These are phyloP conservation scores for Hetaerina americana DNA, from an alignment of 1,140 invertebrate genomes.

Conservation along the genomic window DNA sequence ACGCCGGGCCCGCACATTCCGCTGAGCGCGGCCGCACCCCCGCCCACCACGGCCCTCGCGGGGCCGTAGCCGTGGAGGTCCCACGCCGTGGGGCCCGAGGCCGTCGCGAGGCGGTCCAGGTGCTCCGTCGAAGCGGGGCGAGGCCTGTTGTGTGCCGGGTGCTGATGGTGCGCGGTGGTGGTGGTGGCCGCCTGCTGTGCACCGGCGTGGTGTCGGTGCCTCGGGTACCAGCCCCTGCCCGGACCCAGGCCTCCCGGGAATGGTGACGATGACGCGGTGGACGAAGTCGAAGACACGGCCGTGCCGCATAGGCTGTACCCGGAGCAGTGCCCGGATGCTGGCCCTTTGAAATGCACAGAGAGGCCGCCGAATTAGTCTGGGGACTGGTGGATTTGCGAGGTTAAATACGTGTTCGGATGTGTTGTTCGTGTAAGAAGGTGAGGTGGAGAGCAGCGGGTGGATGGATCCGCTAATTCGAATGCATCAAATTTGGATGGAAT, in stretches of 20 bases:
- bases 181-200: slow-evolving; percentile 19
- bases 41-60: slow-evolving; percentile 10
- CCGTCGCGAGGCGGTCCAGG: slow-evolving; percentile 50
- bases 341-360: neutral
- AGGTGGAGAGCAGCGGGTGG: slow-evolving; percentile 8
- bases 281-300: neutral
- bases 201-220: slow-evolving; percentile 43
- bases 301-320: neutral
- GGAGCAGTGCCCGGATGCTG: neutral
- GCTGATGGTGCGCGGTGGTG: neutral
- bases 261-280: slow-evolving; percentile 41
- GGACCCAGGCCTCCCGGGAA: slow-evolving; percentile 73
- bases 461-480: slow-evolving; percentile 14
- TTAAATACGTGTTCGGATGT: too few relatives aligned
- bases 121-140: slow-evolving; percentile 72
- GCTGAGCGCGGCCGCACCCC: neutral
- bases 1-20: slow-evolving; percentile 22
- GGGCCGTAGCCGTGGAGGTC: slow-evolving; percentile 38
- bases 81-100: slow-evolving; percentile 29
- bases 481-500: too few relatives aligned
- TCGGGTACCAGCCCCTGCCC: slow-evolving; percentile 70
- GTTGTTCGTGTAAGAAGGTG: too few relatives aligned
- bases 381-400: too few relatives aligned
- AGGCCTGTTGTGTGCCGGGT: slow-evolving; percentile 19
- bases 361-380: too few relatives aligned